These are phyloP conservation scores for Indri indri DNA, from an alignment of 2,113 vertebrate genomes.

Conservation along the genomic window DNA sequence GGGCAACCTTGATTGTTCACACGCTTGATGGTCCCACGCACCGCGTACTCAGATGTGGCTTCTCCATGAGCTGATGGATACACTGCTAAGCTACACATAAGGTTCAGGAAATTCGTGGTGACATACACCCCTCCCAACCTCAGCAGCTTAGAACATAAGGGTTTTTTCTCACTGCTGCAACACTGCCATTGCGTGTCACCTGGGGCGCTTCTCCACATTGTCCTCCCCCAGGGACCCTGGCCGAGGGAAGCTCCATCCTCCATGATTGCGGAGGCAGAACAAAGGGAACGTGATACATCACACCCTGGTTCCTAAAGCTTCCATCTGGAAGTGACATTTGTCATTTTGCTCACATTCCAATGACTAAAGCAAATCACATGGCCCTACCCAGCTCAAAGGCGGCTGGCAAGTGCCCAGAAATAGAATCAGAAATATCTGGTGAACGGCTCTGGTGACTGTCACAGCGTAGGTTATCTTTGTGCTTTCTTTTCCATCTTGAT, in stretches of 20 bases:
- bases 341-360: background rate
- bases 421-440: background rate
- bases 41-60: background rate
- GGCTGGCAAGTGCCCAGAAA: background rate
- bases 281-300: background rate
- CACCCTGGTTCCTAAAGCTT: background rate
- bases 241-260: background rate
- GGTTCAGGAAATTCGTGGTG: background rate
- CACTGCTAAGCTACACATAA: background rate
- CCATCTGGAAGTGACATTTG: background rate
- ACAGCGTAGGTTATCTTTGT: background rate
- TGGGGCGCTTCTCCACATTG: background rate
- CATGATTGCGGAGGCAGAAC: background rate
- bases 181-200: background rate
- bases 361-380: background rate
- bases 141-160: background rate
- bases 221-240: background rate
- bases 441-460: background rate
- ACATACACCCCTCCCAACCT: background rate
- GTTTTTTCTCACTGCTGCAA: background rate
- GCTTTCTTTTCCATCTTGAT: background rate
- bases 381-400: background rate
- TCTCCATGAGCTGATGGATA: too few relatives aligned
- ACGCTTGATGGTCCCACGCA: background rate
- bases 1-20: too few relatives aligned